These are phyloP conservation scores for Pseudococcus longispinus DNA, from an alignment of 2,888 invertebrate species.

Conservation along the genomic window DNA sequence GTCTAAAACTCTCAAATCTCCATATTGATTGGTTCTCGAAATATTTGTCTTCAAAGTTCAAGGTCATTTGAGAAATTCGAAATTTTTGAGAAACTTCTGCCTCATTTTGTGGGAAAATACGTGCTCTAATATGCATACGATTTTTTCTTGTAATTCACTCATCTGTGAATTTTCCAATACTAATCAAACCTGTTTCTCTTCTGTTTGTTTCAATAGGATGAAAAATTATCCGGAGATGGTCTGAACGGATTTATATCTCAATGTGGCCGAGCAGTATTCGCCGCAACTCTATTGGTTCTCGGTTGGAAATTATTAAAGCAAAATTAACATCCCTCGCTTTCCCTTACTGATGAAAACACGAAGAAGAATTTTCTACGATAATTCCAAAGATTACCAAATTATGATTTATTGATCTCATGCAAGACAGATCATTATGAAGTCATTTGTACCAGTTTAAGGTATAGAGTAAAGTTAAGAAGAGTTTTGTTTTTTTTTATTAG, in stretches of 20 bases:
- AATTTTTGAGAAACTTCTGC: too few relatives aligned
- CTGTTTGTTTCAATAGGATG: not conserved
- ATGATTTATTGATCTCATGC: conserved; percentile 54
- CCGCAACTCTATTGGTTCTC: conserved; percentile 40
- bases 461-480: conserved; percentile 43
- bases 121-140: too few relatives aligned
- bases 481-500: conserved; percentile 42
- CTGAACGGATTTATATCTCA: conserved; percentile 36
- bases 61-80: too few relatives aligned
- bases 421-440: conserved; percentile 47
- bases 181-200: not conserved
- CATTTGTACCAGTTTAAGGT: conserved; percentile 54
- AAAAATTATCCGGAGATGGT: conserved; percentile 9
- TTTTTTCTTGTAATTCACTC: too few relatives aligned
- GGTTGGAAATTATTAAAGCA: conserved; percentile 54
- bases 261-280: conserved; percentile 50
- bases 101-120: too few relatives aligned
- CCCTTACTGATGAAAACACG: not conserved
- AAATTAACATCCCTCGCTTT: not conserved
- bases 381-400: conserved; percentile 56
- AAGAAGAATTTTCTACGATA: conserved; percentile 7
- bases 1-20: too few relatives aligned
- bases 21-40: too few relatives aligned
- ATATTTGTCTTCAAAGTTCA: too few relatives aligned
- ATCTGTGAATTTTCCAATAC: not conserved